Percentiles rank a stretch among this genome's conserved stretches.
These are phyloP conservation scores for Congeria kusceri DNA, from an alignment of 2,888 invertebrate genomes.

Conservation along the genomic window DNA sequence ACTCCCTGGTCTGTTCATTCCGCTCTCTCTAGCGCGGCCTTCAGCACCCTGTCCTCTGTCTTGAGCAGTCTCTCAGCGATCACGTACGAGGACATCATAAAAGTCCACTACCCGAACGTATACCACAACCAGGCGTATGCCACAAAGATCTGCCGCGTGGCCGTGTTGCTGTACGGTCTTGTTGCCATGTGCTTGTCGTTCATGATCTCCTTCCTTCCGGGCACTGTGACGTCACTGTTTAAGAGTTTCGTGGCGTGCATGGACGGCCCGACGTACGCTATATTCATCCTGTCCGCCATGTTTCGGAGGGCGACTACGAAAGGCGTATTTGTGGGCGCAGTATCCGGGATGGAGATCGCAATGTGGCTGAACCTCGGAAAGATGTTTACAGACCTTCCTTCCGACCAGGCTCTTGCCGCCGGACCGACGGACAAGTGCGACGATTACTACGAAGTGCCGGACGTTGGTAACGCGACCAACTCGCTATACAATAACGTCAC, in stretches of 20 bases:
- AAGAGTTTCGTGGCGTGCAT: slow-evolving; percentile 28
- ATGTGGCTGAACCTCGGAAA: slow-evolving; percentile 34
- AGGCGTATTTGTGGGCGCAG: slow-evolving; percentile 32
- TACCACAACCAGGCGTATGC: slow-evolving; percentile 2
- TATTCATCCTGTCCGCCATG: slow-evolving; percentile 36
- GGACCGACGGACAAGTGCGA: slow-evolving; percentile 42
- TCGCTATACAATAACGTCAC: neutral
- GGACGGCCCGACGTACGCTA: slow-evolving; percentile 39
- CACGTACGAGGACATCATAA: slow-evolving; percentile 35
- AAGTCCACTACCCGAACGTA: slow-evolving; percentile 12
- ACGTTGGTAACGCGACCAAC: no score
- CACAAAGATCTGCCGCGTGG: slow-evolving; percentile 14
- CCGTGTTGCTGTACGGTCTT: slow-evolving; percentile 21
- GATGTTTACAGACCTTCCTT: slow-evolving; percentile 16
- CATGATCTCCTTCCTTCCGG: slow-evolving; percentile 23
- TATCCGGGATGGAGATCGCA: slow-evolving; percentile 31
- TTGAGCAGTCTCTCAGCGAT: slow-evolving; percentile 43
- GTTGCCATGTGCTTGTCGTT: slow-evolving; percentile 35
- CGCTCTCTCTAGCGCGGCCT: slow-evolving; percentile 47
- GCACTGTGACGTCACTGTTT: slow-evolving; percentile 23
- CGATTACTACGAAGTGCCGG: neutral
- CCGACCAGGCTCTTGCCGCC: slow-evolving; percentile 3
- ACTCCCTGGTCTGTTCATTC: slow-evolving; percentile 46
- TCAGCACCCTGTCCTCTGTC: slow-evolving; percentile 49
- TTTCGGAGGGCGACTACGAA: slow-evolving; percentile 34